Conservation (phyloP, 2,888 invertebrate genomes). For the Acheta domesticus region DNA sequence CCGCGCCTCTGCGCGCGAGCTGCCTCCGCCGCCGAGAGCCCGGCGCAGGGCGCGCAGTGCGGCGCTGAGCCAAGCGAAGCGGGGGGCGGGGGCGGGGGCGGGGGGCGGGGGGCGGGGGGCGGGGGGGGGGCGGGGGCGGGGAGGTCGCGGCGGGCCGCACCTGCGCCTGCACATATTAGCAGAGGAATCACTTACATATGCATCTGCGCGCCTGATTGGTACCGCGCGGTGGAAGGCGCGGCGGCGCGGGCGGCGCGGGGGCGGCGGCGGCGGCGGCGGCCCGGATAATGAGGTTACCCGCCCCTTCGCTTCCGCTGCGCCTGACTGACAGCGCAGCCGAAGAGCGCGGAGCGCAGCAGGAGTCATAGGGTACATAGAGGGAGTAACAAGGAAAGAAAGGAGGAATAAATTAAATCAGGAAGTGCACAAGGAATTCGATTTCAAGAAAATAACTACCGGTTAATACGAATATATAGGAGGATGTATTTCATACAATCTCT, state of each 20-base stretch:
- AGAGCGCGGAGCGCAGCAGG: no score
- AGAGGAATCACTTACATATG: conserved; percentile 10
- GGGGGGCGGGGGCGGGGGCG: background rate
- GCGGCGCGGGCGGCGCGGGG: background rate
- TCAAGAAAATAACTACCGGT: no score
- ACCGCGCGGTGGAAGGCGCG: background rate
- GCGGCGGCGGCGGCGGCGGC: background rate
- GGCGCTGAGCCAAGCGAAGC: background rate
- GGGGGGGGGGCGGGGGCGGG: no score
- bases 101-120: no score
- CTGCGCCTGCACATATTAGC: background rate
- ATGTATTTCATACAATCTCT: no score
- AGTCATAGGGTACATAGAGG: no score
- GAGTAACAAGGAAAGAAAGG: no score
- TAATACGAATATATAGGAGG: no score
- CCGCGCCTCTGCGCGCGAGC: background rate
- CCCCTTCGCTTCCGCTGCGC: background rate
- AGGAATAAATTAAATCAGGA: no score
- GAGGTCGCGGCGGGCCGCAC: background rate
- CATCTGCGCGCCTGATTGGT: background rate
- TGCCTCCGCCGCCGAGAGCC: background rate
- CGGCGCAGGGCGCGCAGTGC: background rate
- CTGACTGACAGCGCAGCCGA: background rate
- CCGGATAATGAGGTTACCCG: background rate
- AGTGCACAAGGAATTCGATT: no score